Conservation (phyloP, 2,888 invertebrate genomes). For the Gasteruption jaculator region DNA sequence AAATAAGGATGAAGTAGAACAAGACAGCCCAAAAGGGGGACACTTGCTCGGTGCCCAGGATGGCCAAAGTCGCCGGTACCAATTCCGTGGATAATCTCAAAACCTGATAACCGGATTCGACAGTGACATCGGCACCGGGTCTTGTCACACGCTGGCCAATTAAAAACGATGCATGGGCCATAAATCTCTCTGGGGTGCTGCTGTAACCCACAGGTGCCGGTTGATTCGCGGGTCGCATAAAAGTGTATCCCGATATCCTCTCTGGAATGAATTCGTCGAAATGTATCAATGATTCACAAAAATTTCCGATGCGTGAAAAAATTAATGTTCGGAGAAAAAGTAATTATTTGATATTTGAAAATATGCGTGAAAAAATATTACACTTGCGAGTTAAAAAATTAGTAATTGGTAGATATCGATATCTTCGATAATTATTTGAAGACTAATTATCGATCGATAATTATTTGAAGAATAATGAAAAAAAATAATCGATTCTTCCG, state of each 20-base stretch:
- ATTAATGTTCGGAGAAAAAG: no score
- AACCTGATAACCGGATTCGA: conserved; percentile 77
- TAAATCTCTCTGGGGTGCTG: conserved; percentile 63
- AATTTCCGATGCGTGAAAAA: no score
- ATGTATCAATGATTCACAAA: no score
- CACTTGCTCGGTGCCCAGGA: conserved; percentile 68
- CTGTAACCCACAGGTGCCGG: conserved; percentile 61
- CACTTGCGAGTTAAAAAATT: not conserved
- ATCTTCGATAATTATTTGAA: no score
- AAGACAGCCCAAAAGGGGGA: conserved; percentile 87
- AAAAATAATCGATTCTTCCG: no score
- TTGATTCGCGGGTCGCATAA: conserved; percentile 63
- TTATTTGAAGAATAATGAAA: not conserved
- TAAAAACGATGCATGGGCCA: conserved; percentile 68
- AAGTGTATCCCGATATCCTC: conserved; percentile 65
- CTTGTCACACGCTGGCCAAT: conserved; percentile 66
- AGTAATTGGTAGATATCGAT: no score
- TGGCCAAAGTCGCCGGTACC: conserved; percentile 80
- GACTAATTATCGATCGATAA: no score
- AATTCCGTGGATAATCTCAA: conserved; percentile 82
- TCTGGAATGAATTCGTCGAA: conserved; percentile 58
- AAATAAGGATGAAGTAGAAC: conserved; percentile 78
- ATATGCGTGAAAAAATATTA: not conserved
- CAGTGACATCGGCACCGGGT: conserved; percentile 56
- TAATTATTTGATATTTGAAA: not conserved